phyloP scores from a whole-genome alignment of 1,140 invertebrate species.

The Centruroides sculpturatus region DNA sequence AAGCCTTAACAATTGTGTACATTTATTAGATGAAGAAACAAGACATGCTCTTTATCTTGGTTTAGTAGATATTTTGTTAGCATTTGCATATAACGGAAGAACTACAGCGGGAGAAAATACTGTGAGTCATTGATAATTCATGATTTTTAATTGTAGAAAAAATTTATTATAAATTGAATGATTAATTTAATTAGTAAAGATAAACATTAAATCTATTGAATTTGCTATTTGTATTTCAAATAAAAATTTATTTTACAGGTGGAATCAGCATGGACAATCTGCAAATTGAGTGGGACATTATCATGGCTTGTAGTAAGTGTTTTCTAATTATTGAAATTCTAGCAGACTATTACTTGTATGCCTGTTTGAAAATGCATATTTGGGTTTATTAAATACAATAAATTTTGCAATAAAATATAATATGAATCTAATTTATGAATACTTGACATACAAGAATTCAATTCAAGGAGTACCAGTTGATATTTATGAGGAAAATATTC shows the following conservation, averaged over 20 bases:
- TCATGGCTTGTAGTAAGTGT: slow-evolving; percentile 55
- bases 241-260: slow-evolving; percentile 20
- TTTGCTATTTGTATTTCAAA: too few relatives aligned
- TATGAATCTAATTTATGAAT: too few relatives aligned
- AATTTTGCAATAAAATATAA: too few relatives aligned
- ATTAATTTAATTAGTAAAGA: too few relatives aligned
- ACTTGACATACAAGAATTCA: too few relatives aligned
- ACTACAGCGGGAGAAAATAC: slow-evolving; percentile 60
- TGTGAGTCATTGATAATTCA: slow-evolving; percentile 19
- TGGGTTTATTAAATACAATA: too few relatives aligned
- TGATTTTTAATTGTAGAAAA: background rate
- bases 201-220: too few relatives aligned
- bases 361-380: too few relatives aligned
- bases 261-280: slow-evolving; percentile 74
- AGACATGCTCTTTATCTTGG: slow-evolving; percentile 42
- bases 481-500: too few relatives aligned
- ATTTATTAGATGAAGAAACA: slow-evolving; percentile 47
- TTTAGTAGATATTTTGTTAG: slow-evolving; percentile 70
- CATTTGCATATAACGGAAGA: slow-evolving; percentile 62
- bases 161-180: too few relatives aligned
- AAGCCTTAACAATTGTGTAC: slow-evolving; percentile 3
- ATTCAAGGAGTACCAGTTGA: too few relatives aligned
- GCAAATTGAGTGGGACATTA: slow-evolving; percentile 63
- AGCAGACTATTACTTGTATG: too few relatives aligned
- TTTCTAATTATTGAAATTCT: background rate